Evolutionary conservation across 2,888 invertebrate genomes (phyloP), one percentile per base, ranked within the genome.

Genomic region (Caradrina kadenii): DNA sequence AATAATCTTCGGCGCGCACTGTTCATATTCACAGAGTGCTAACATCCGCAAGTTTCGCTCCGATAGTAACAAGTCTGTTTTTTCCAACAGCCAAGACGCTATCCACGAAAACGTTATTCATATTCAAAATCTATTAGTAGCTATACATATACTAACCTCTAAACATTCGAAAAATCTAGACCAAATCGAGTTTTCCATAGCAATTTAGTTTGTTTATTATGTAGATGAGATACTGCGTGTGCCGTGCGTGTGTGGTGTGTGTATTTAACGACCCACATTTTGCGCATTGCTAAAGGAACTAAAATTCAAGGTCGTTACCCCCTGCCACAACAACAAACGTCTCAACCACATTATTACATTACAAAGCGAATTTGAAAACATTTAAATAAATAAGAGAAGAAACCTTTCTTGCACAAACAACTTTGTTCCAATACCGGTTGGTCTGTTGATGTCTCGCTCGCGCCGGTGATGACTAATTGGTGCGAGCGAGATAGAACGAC

Each of bases 391-490:
- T 92, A 93, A 91, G 88, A 91, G 90, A 93, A 91, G 91, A 93
- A 93, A 92, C 92, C 91, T 92, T 93, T 92, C 92, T 90, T 91
- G 94, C 93, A 93, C 92, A 92, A 93, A 93, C 92, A 92, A 91
- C 89, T 93, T 78, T 88, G 92, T 91, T 91, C 84, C 87, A 88
- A 89, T 90, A 91, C 92, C 90, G 91, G 92, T 92, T 89, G 77
- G 81, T 67, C 78, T 85, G 81, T 85, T 76, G 77, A 79, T 76
- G 76, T 90, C 91, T 86, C 90, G 74, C 81, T 92, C 88, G 79
- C 85, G 70, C 90, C 70, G 76, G 69, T 21, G 78, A 79, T 76
- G 79, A 81, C 84, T 86, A 70, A 84, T 82, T 81, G 65, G 92
- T 79, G 89, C 73, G 89, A 94, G 89, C 69, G 92, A 82, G 93